Evolutionary conservation across 2,113 vertebrate species (phyloP), one percentile per base, ranked within the genome.

Genomic region (Delphinus delphis): DNA sequence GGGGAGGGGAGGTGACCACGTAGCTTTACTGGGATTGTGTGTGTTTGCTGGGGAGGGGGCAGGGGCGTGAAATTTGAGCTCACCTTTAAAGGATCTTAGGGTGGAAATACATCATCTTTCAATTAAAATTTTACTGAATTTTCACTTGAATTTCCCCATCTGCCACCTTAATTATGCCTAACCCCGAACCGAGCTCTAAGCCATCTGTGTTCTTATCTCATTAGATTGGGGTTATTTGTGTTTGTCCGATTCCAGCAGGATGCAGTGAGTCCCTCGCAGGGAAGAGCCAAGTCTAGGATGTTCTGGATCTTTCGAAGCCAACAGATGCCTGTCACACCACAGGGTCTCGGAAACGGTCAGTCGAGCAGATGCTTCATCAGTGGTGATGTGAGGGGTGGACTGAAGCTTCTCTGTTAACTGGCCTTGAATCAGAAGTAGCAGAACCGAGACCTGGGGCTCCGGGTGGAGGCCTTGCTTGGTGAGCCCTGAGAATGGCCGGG

Each of bases 81-180:
- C 92, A 73, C 96, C 92, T 91, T 83, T 86, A 20, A 68, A 96
- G 95, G 96, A 95, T 97, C 96, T 97, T 81, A 55, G 97, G 95
- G 96, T 80, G 53, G 73, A 97, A 96, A 88, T 53, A 73, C 82
- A 97, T 93, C 68, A 95, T 97, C 86, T 95, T 97, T 97, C 95
- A 97, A 98, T 98, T 98, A 97, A 97, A 97, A 92, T 93, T 92
- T 91, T 95, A 60, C 97, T 97, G 96, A 88, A 89, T 98, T 97
- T 96, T 95, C 94, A 93, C 95, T 96, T 91, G 86, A 88, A 96
- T 96, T 84, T 97, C 86, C 90, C 98, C 97, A 97, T 98, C 98
- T 98, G 98, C 95, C 97, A 41, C 96, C 93, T 88, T 96, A 86
- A 97, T 98, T 95, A 96, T 65, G 96, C 83, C 96, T 96, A 95